These are phyloP conservation scores for Rhynchotus rufescens DNA, from an alignment of 2,797 vertebrate species.

Conservation along the genomic window DNA sequence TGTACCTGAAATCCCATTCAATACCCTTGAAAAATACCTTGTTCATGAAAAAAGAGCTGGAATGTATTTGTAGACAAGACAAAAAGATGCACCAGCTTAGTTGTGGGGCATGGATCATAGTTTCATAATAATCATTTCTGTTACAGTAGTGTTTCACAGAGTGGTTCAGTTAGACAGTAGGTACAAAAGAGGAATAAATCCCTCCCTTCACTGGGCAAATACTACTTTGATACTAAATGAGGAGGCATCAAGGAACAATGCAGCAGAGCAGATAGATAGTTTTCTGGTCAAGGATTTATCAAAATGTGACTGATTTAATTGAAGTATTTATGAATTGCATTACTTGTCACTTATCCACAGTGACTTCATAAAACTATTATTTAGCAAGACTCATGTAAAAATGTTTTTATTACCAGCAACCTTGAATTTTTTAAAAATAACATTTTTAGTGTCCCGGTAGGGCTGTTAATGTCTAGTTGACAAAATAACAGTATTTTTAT, in stretches of 20 bases:
- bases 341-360: not conserved
- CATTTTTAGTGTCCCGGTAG: not conserved
- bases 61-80: not conserved
- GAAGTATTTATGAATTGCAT: not conserved
- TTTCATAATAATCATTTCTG: not conserved
- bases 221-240: not conserved
- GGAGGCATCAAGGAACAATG: not conserved
- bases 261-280: not conserved
- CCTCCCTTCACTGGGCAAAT: slow-evolving; percentile 29
- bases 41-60: not conserved
- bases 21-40: too few species aligned
- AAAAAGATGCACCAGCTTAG: not conserved
- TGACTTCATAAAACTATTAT: slow-evolving; percentile 13
- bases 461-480: not conserved
- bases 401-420: not conserved
- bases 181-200: slow-evolving; percentile 6
- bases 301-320: not conserved
- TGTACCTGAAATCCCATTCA: not conserved
- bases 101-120: not conserved
- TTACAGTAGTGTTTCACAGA: not conserved
- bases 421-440: not conserved
- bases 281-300: not conserved
- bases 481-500: not conserved
- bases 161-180: not conserved
- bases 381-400: not conserved